A percentile compares a stretch with the other conserved stretches of the same genome.
phyloP scores from a whole-genome alignment of 92 coral and sea anemone genomes.

The Pocillopora meandrina region DNA sequence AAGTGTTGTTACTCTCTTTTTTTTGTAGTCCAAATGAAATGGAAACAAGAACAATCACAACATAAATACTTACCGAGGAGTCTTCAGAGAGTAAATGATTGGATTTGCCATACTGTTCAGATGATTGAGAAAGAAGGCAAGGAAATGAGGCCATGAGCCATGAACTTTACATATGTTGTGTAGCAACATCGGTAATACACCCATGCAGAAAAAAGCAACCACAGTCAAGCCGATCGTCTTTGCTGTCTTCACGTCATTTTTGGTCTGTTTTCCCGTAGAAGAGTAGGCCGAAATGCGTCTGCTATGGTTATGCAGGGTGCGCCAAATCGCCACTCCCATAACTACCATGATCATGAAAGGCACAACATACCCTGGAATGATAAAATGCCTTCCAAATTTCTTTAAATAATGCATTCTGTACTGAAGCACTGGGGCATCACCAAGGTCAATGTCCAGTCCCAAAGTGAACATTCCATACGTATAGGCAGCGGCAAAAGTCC shows the following conservation, averaged over 20 bases:
- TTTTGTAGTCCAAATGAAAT: too few species aligned
- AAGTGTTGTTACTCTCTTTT: too few species aligned
- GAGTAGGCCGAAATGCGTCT: conserved; percentile 42
- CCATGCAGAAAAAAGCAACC: conserved; percentile 69
- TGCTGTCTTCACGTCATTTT: conserved; percentile 67
- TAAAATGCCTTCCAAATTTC: conserved; percentile 65
- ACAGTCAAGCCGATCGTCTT: conserved; percentile 72
- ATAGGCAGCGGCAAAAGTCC: conserved; percentile 53
- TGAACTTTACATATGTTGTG: conserved; percentile 69
- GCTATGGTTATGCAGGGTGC: conserved; percentile 40
- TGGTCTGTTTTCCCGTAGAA: conserved; percentile 27
- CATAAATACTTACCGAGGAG: conserved; percentile 36
- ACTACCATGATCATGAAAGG: conserved; percentile 60
- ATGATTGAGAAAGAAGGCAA: conserved; percentile 67
- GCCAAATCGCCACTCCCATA: conserved; percentile 58
- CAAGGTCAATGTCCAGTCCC: conserved; percentile 57
- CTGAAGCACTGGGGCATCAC: conserved; percentile 59
- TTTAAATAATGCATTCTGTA: conserved; percentile 64
- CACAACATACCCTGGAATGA: conserved; percentile 67
- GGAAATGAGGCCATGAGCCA: conserved; percentile 71
- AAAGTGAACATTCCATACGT: conserved; percentile 61
- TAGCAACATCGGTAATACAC: conserved; percentile 65
- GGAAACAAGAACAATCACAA: too few species aligned
- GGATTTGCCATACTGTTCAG: conserved; percentile 83
- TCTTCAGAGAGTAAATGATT: conserved; percentile 64